phyloP scores from a whole-genome alignment of 2,113 vertebrate species.

The Dromaius novaehollandiae region DNA sequence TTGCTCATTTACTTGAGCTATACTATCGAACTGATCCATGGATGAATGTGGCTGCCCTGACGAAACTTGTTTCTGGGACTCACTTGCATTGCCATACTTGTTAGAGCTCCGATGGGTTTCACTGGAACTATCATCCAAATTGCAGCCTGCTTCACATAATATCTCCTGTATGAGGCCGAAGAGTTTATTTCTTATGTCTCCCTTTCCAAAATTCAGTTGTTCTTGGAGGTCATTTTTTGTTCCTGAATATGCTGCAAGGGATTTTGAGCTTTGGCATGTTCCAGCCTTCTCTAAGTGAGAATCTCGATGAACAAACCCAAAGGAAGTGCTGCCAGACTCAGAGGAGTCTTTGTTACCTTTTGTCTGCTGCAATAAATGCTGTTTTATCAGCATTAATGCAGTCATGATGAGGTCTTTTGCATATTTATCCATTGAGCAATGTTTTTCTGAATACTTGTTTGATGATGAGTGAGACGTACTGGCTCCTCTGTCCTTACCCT shows the following conservation, averaged over 20 bases:
- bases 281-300: conserved; percentile 50
- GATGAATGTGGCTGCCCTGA: neutral
- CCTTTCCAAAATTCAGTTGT: conserved; percentile 42
- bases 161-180: conserved; percentile 67
- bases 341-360: conserved; percentile 31
- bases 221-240: conserved; percentile 13
- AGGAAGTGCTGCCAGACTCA: conserved; percentile 26
- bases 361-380: conserved; percentile 67
- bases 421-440: conserved; percentile 61
- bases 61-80: neutral
- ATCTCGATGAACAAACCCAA: conserved; percentile 30
- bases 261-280: conserved; percentile 32
- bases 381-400: conserved; percentile 68
- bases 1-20: conserved; percentile 66
- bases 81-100: neutral
- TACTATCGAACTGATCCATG: conserved; percentile 38
- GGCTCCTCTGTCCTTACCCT: neutral
- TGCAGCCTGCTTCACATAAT: conserved; percentile 46
- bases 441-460: neutral
- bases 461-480: neutral
- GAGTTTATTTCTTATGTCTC: conserved; percentile 59
- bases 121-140: conserved; percentile 6
- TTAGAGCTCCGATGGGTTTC: conserved; percentile 37
- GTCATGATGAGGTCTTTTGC: conserved; percentile 70
- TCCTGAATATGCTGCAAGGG: conserved; percentile 22